These are phyloP conservation scores for Megaceryle maxima DNA, from an alignment of 2,113 vertebrate genomes.

Conservation along the genomic window DNA sequence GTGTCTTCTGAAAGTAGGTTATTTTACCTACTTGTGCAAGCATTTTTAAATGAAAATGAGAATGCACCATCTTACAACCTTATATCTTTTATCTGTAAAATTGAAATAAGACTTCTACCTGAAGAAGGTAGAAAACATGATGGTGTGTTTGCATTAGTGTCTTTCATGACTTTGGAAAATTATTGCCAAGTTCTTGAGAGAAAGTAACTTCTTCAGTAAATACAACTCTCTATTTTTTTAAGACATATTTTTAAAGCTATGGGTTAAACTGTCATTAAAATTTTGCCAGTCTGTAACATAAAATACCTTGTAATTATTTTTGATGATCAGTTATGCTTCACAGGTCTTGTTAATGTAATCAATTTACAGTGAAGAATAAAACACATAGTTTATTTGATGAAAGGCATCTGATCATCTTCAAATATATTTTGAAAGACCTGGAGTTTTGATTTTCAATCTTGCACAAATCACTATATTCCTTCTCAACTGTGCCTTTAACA, in stretches of 20 bases:
- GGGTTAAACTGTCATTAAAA: background rate
- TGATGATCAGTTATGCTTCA: background rate
- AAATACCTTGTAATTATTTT: background rate
- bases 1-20: background rate
- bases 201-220: background rate
- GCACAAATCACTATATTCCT: background rate
- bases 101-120: background rate
- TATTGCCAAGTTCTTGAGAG: background rate
- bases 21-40: background rate
- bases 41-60: background rate
- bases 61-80: background rate
- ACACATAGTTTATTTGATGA: background rate
- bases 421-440: background rate
- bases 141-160: background rate
- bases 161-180: background rate
- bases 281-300: background rate
- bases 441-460: background rate
- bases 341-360: background rate
- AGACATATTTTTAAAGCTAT: background rate
- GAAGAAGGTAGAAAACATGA: background rate
- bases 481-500: background rate
- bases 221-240: background rate
- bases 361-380: conserved; percentile 13
- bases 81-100: background rate
- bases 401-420: background rate